Evolutionary conservation across 2,113 vertebrate genomes (phyloP).

Genomic region (Columba janthina): DNA sequence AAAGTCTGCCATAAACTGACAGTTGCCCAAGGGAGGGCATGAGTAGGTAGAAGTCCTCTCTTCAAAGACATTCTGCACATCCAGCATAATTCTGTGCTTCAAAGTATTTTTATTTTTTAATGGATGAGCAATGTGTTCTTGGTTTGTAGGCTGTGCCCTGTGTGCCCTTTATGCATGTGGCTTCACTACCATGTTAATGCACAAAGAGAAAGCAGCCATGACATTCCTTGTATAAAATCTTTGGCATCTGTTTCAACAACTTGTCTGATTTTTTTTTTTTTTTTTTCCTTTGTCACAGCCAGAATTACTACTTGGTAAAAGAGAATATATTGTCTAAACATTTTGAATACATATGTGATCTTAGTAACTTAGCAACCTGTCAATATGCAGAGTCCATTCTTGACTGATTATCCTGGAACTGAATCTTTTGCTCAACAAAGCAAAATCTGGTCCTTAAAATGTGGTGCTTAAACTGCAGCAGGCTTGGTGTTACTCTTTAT

Average conservation of each 20-base stretch:
- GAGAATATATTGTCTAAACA: background rate
- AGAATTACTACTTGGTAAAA: background rate
- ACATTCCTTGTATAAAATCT: conserved; percentile 70
- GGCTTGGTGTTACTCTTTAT: background rate
- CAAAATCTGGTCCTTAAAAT: background rate
- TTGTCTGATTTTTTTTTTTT: background rate
- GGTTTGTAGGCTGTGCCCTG: conserved; percentile 52
- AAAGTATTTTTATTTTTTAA: conserved; percentile 64
- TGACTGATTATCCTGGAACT: background rate
- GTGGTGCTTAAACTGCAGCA: background rate
- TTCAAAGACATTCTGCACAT: conserved; percentile 37
- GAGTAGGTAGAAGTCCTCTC: conserved; percentile 22
- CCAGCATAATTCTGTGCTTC: conserved; percentile 46
- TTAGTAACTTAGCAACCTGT: background rate
- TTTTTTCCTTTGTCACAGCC: background rate
- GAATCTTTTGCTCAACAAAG: background rate
- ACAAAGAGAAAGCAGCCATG: conserved; percentile 62
- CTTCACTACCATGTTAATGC: conserved; percentile 64
- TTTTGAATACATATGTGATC: background rate
- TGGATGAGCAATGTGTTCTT: conserved; percentile 28
- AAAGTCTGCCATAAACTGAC: conserved; percentile 27
- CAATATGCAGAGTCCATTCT: background rate
- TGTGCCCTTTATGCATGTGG: conserved; percentile 64
- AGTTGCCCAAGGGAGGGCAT: conserved; percentile 11
- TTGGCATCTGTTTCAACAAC: conserved; percentile 41